These are phyloP conservation scores for Bombus confusus DNA, from an alignment of 1,140 invertebrate genomes.

Conservation along the genomic window DNA sequence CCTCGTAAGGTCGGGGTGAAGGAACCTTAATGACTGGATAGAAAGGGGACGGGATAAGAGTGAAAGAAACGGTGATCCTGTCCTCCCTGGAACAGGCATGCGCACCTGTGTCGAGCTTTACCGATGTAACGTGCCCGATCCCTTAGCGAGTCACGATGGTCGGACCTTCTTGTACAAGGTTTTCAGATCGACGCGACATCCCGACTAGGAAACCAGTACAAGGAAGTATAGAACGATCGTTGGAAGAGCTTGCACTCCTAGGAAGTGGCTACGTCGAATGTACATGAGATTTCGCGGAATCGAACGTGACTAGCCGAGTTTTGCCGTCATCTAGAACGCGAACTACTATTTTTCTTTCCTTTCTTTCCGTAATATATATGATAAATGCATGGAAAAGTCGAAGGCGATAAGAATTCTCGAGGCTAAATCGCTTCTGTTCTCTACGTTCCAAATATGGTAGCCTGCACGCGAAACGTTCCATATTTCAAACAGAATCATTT, in stretches of 20 bases:
- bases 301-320: conserved; percentile 42
- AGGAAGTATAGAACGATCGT: conserved; percentile 64
- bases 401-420: neutral
- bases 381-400: neutral
- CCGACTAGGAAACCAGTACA: conserved; percentile 73
- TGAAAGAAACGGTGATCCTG: conserved; percentile 68
- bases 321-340: conserved; percentile 17
- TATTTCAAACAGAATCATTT: neutral
- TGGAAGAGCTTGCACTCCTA: conserved; percentile 61
- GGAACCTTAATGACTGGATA: conserved; percentile 67
- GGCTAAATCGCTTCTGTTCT: neutral
- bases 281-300: conserved; percentile 47
- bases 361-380: too few relatives aligned
- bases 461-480: neutral
- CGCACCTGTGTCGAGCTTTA: conserved; percentile 70
- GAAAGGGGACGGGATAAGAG: conserved; percentile 41
- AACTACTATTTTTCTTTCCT: neutral
- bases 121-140: conserved; percentile 69
- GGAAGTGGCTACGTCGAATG: conserved; percentile 60
- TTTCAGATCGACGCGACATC: conserved; percentile 69
- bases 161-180: conserved; percentile 64
- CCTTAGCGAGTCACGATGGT: conserved; percentile 70
- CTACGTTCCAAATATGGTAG: too few relatives aligned
- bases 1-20: conserved; percentile 59
- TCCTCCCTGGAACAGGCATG: conserved; percentile 65